Evolutionary conservation across 2,113 vertebrate genomes (phyloP), one percentile per base, ranked within the genome.

Genomic region (Sylvilagus bachmani): DNA sequence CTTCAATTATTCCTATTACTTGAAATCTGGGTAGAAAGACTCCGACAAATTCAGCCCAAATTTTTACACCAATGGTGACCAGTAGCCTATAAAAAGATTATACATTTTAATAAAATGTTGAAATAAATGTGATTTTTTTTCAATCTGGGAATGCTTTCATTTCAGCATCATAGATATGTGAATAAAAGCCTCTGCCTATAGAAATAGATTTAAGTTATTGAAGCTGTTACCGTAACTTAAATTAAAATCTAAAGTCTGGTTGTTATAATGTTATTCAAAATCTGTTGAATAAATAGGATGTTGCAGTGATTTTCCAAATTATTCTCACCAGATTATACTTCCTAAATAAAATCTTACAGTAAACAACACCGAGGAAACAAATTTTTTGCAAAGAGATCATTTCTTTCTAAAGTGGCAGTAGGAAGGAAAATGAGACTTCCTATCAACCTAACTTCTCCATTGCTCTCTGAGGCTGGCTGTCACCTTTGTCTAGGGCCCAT

Each of bases 291-390:
- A 93, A 93, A 78, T 84, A 11, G 31, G 55, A 16, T 95, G n/a
- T 13, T 89, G 11, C 25, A 89, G 22, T 71, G 11, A 83, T 71
- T 94, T 89, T 86, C 38, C 70, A 91, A 73, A 89, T 66, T 80
- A 24, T 25, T 75, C 3, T 83, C 66, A 79, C 69, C 86, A 93
- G 62, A 88, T 78, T 88, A 94, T 96, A 93, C 94, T 94, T 96
- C 53, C 38, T 88, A 94, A 97, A 92, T 91, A 95, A 92, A 89
- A 55, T 58, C 22, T 81, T 88, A 64, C 8, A 93, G 80, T 31
- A 25, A 51, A 73, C 25, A 96, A 82, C 44, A 89, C 44, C 71
- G 53, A 83, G 53, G 51, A 69, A 62, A 91, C 69, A 93, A 94
- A 80, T 83, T 67, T 24, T 64, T 24, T 13, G 53, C 49, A n/a